Evolutionary conservation across 1,140 invertebrate species (phyloP).

Genomic region (Drosophila tropicalis): DNA sequence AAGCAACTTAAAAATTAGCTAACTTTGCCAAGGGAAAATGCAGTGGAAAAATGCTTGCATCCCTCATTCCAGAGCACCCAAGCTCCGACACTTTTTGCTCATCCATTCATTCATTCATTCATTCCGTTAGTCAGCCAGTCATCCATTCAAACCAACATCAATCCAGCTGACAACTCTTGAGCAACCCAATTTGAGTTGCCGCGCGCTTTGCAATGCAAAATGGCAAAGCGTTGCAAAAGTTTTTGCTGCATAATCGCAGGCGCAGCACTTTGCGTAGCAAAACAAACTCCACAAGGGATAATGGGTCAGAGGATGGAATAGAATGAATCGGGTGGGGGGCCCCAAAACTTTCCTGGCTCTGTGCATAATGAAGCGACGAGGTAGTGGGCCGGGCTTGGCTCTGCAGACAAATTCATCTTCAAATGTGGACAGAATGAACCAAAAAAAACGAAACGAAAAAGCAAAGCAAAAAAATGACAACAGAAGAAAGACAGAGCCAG

Average conservation of each 20-base stretch:
- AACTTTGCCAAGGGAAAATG: slow-evolving; percentile 58
- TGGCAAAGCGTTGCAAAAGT: slow-evolving; percentile 59
- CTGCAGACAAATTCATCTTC: slow-evolving; percentile 73
- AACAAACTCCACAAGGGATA: slow-evolving; percentile 51
- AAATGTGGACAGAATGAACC: slow-evolving; percentile 65
- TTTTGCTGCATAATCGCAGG: slow-evolving; percentile 80
- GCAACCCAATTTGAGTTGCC: slow-evolving; percentile 75
- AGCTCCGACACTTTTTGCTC: slow-evolving; percentile 27
- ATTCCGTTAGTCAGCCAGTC: slow-evolving; percentile 22
- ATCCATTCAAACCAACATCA: slow-evolving; percentile 34
- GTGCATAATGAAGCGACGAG: slow-evolving; percentile 65
- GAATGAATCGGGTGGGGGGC: not conserved
- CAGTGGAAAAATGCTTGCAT: slow-evolving; percentile 56
- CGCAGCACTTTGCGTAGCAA: slow-evolving; percentile 66
- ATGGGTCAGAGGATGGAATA: not conserved
- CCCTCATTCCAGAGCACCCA: too few species aligned
- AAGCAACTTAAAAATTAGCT: slow-evolving; percentile 74
- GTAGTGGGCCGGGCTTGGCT: slow-evolving; percentile 10
- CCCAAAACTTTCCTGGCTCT: slow-evolving; percentile 64
- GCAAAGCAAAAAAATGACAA: slow-evolving; percentile 11
- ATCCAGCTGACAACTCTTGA: slow-evolving; percentile 52
- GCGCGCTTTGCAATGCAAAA: slow-evolving; percentile 77
- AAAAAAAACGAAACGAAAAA: not conserved
- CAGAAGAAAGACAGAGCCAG: not conserved
- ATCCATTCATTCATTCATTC: slow-evolving; percentile 17